phyloP scores from a whole-genome alignment of 2,797 vertebrate genomes.

The Myotis myotis region DNA sequence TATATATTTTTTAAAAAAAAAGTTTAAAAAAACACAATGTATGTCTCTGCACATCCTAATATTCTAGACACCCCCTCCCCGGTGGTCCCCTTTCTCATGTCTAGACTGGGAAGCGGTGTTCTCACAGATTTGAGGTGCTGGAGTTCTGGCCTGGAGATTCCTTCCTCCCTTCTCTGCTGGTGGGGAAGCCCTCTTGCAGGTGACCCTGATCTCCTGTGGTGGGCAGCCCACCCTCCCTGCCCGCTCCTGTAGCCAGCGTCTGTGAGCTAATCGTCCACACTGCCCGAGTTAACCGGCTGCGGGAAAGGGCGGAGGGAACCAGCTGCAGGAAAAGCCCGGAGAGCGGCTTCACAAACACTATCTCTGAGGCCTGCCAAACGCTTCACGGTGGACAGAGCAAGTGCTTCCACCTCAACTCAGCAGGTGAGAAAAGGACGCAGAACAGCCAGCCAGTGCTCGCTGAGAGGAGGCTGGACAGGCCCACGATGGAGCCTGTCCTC shows the following conservation, averaged over 20 bases:
- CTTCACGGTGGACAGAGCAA: not conserved
- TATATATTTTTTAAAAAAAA: not conserved
- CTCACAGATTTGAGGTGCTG: not conserved
- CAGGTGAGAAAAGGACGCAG: too few relatives aligned
- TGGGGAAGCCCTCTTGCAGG: not conserved
- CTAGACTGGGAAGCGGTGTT: not conserved
- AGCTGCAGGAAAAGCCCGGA: not conserved
- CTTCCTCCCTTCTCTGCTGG: not conserved
- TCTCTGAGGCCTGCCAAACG: not conserved
- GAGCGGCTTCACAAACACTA: not conserved
- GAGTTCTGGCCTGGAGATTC: not conserved
- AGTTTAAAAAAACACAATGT: not conserved
- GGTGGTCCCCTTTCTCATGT: not conserved
- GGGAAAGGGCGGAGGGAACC: not conserved
- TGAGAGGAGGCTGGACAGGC: too few relatives aligned
- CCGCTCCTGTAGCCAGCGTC: not conserved
- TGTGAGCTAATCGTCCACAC: not conserved
- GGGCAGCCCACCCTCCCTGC: rapidly evolving
- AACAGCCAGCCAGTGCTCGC: too few relatives aligned
- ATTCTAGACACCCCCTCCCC: not conserved
- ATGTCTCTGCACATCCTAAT: not conserved
- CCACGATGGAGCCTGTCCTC: too few relatives aligned
- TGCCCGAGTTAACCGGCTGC: not conserved
- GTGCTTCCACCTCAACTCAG: too few relatives aligned
- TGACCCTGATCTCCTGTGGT: not conserved